These are phyloP conservation scores for Tylochromis polylepis DNA, from an alignment of 2,113 vertebrate species.

Conservation along the genomic window DNA sequence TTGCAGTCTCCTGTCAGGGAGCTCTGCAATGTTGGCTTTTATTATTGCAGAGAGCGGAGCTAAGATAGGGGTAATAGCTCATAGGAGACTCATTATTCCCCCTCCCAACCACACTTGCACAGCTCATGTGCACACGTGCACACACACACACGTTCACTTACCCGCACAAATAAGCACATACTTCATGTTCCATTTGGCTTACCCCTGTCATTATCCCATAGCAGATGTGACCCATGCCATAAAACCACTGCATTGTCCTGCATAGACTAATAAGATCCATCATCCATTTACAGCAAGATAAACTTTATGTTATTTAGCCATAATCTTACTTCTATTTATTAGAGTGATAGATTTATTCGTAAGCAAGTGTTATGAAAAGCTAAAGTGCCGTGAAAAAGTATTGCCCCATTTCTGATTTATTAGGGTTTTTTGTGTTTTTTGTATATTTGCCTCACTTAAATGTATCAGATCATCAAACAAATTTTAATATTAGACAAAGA, in stretches of 20 bases:
- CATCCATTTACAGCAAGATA: neutral
- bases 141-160: neutral
- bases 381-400: neutral
- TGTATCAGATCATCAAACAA: neutral
- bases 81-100: constrained; percentile 65
- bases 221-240: constrained; percentile 69
- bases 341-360: neutral
- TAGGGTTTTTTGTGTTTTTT: neutral
- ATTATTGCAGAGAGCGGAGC: constrained; percentile 46
- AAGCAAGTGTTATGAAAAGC: neutral
- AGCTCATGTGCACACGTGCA: neutral
- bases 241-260: constrained; percentile 57
- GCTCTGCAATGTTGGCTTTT: constrained; percentile 46
- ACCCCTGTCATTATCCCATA: constrained; percentile 61
- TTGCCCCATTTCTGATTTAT: neutral
- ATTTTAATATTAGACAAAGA: neutral
- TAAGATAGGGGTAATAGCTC: constrained; percentile 61
- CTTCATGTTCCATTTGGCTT: constrained; percentile 68
- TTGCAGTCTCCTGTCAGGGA: constrained; percentile 33
- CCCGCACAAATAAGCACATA: constrained; percentile 4
- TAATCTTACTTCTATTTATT: neutral
- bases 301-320: neutral
- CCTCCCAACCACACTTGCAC: constrained; percentile 9
- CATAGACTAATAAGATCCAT: neutral
- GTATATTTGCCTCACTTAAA: neutral